Percentiles rank a stretch among this genome's conserved stretches.
phyloP scores from a whole-genome alignment of 2,888 invertebrate genomes.

The Candidula unifasciata region DNA sequence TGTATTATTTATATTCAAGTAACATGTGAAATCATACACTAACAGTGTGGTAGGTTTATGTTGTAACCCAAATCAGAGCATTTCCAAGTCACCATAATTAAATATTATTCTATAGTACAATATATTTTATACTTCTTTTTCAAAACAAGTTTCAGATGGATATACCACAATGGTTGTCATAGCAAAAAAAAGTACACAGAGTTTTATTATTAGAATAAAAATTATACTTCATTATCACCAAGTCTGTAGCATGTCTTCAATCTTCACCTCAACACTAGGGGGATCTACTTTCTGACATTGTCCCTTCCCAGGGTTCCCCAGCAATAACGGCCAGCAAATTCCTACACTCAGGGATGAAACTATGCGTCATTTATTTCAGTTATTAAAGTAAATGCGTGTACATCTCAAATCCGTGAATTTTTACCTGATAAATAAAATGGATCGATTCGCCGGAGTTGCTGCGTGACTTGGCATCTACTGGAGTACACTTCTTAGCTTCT shows the following conservation, averaged over 20 bases:
- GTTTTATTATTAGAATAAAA: background rate
- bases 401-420: background rate
- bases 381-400: background rate
- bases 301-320: conserved; percentile 18
- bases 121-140: background rate
- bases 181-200: background rate
- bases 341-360: background rate
- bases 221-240: background rate
- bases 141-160: background rate
- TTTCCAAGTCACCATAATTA: background rate
- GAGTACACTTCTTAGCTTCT: too few relatives aligned
- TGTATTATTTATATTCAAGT: too few relatives aligned
- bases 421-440: background rate
- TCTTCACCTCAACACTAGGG: background rate
- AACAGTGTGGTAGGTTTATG: too few relatives aligned
- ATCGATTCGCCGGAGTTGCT: background rate
- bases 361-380: background rate
- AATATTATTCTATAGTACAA: background rate
- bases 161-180: background rate
- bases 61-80: too few relatives aligned
- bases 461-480: too few relatives aligned
- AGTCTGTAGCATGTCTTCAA: background rate
- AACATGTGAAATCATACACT: background rate
- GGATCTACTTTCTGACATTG: conserved; percentile 1
- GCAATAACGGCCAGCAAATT: conserved; percentile 9